These are phyloP conservation scores for Piprites chloris DNA, from an alignment of 2,113 vertebrate species.

Conservation along the genomic window DNA sequence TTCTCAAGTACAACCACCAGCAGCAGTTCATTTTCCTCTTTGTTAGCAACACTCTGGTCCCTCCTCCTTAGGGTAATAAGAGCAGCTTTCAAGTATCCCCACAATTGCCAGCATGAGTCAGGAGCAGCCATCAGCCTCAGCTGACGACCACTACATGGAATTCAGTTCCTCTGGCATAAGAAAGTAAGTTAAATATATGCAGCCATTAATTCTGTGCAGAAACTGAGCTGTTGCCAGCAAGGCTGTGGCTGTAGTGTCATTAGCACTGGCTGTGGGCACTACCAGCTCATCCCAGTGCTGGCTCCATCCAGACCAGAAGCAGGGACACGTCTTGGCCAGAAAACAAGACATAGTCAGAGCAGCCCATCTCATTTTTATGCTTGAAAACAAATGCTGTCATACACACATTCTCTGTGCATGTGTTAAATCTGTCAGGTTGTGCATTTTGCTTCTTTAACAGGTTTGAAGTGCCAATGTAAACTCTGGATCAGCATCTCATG, in stretches of 20 bases:
- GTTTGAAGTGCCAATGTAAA: not conserved
- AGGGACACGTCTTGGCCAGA: not conserved
- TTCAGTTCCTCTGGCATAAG: not conserved
- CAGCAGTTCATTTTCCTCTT: not conserved
- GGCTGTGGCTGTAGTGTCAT: not conserved
- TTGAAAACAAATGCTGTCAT: not conserved
- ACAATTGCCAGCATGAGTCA: not conserved
- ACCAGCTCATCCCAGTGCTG: not conserved
- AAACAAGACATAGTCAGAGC: not conserved
- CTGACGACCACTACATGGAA: rapidly evolving
- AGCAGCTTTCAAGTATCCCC: not conserved
- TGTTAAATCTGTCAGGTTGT: not conserved
- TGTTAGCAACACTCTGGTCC: not conserved
- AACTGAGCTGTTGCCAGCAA: not conserved
- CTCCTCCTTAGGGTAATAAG: not conserved
- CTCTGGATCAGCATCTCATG: not conserved
- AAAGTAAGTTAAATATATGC: not conserved
- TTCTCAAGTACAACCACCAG: not conserved
- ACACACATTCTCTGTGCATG: not conserved
- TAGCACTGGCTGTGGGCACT: not conserved
- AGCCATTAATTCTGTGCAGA: not conserved
- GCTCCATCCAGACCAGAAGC: not conserved
- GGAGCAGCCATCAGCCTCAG: not conserved
- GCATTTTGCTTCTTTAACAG: not conserved
- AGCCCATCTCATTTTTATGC: not conserved